Evolutionary conservation across 2,797 vertebrate genomes (phyloP), one percentile per base, ranked within the genome.

Genomic region (Echeneis naucrates): DNA sequence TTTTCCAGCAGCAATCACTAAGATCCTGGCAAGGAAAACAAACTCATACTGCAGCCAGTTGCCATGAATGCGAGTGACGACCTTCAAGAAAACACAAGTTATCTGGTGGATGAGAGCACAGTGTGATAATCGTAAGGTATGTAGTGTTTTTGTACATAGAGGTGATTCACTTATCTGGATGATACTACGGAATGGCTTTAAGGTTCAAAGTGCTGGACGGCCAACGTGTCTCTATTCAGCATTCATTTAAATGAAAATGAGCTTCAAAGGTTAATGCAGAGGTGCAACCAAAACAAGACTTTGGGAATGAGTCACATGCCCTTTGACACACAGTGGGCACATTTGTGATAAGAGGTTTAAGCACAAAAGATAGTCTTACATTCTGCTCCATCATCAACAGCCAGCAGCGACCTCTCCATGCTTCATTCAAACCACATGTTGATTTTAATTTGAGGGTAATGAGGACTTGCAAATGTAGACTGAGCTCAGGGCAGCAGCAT

Each of bases 371-470:
- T 65, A 63, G 52, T 48, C 30, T 48, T 24, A 37, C 44, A 33
- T 16, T 69, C 50, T 23, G 35, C 53, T 59, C 37, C 26, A 60
- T 72, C 42, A 45, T 65, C 8, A 59, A 66, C 11, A 13, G 51
- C 45, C 32, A 52, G 54, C 58, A 61, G 78, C 26, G 5, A 52
- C 30, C 45, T 64, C 27, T 30, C 38, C 1, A 5, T 13, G 38
- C 32, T 54, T 57, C 24, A 65, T 62, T 65, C 61, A 67, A 55
- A 84, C 68, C 70, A 65, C 62, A 68, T 63, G 38, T 68, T 80
- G 54, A 64, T 78, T 87, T 84, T 75, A 76, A 85, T 84, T 70
- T 68, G 26, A 84, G 42, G 55, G 61, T 33, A 66, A 56, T 77
- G 66, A 82, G 27, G 47, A 55, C 23, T 40, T 50, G 26, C 5